Conservation (phyloP, 2,113 vertebrate species). For the Arvicanthis niloticus region DNA sequence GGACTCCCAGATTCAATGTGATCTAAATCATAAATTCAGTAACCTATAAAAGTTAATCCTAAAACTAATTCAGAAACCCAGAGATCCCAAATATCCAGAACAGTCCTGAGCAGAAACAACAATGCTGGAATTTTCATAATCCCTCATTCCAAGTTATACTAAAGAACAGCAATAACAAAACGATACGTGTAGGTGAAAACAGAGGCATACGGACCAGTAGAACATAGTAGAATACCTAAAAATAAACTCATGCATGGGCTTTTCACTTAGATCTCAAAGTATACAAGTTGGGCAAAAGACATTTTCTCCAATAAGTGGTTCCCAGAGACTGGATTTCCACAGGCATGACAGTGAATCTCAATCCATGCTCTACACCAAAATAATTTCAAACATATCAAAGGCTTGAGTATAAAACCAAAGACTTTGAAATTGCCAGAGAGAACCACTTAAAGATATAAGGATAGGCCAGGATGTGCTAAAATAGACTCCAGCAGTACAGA, state of each 20-base stretch:
- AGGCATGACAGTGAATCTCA: neutral
- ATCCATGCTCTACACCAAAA: neutral
- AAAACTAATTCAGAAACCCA: neutral
- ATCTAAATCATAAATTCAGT: neutral
- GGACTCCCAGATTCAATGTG: neutral
- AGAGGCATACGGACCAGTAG: neutral
- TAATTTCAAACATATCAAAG: neutral
- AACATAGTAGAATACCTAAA: neutral
- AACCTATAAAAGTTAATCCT: neutral
- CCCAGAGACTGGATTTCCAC: neutral
- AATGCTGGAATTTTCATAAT: neutral
- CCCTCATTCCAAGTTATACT: neutral
- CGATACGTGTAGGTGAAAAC: neutral
- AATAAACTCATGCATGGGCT: neutral
- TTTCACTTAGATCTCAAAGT: neutral
- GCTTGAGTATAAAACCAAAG: neutral
- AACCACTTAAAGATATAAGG: neutral
- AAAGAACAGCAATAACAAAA: neutral
- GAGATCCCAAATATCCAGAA: neutral
- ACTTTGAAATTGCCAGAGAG: neutral
- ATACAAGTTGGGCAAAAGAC: neutral
- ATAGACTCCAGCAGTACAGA: no score
- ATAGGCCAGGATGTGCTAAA: neutral
- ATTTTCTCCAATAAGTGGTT: neutral
- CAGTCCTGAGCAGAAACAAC: neutral